Base-by-base conservation (phyloP, 2,113 vertebrate species). In the Tachysurus vachellii region DNA sequence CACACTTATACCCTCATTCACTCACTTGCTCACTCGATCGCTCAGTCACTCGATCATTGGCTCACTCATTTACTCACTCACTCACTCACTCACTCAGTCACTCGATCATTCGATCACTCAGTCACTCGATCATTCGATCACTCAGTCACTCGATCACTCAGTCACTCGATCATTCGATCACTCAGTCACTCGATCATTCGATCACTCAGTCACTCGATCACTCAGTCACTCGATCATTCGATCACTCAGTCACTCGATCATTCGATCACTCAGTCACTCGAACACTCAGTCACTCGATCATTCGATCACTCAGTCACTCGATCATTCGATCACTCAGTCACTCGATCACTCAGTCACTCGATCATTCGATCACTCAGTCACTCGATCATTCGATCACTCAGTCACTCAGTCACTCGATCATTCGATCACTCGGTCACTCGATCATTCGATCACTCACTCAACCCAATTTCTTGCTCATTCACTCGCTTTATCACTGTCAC, bases 81-180 rank as follows among this genome's bases (percentile, higher is more conserved):
- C 16, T 44, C 70, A 10, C 36, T 44, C 3, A 21, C 8, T 73
- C 14, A 68, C 66, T 68, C 28, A 68, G 5, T 66, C 62, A 6
- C 19, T 75, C 8, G 0, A 0, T 47, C 9, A 47, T 10, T 75
- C 71, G 26, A 3, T 23, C 0, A 26, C 17, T 10, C 36, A 23
- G 19, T 47, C 44, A 6, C 44, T 47, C 44, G 6, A 3, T 47
- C 44, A 47, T 0, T 16, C 2, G 17, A 16, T 42, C n/a, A 59
- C 84, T 81, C 85, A 54, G 36, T 13, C 79, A 80, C 59, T 47
- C 80, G 28, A 77, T 21, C 76, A 42, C 2, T 76, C 26, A 47
- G 0, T 16, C 2, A 36, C 36, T 42, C n/a, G 59, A 83, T 81
- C 85, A 54, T 36, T 13, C 79, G 79, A 54, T 47, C 80, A 36